phyloP scores from a whole-genome alignment of 2,888 invertebrate genomes.

The Thera obeliscata region DNA sequence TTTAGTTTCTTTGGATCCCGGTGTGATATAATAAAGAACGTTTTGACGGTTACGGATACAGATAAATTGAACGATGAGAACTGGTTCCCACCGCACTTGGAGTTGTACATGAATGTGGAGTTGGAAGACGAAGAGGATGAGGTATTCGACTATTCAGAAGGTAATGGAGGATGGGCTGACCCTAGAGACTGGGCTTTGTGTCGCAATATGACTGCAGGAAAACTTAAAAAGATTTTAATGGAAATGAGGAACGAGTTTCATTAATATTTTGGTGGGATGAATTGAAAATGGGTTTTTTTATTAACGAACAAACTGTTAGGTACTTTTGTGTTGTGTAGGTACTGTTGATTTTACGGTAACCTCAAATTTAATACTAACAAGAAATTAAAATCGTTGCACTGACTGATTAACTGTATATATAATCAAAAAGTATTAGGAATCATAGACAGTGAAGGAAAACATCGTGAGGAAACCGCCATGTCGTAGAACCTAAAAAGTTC shows the following conservation, averaged over 20 bases:
- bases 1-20: constrained; percentile 3
- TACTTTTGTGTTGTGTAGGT: no score
- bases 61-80: constrained; percentile 37
- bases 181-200: constrained; percentile 60
- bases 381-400: no score
- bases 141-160: constrained; percentile 53
- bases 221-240: constrained; percentile 55
- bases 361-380: neutral
- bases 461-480: no score
- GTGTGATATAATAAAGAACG: constrained; percentile 15
- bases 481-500: no score
- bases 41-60: constrained; percentile 37
- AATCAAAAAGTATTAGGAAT: no score
- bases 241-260: constrained; percentile 52
- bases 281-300: constrained; percentile 2
- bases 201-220: constrained; percentile 54
- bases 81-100: constrained; percentile 55
- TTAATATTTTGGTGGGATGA: constrained; percentile 27
- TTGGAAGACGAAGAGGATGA: constrained; percentile 52
- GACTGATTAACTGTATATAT: no score
- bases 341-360: no score
- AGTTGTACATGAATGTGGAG: constrained; percentile 55
- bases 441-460: no score
- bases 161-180: constrained; percentile 62
- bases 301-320: neutral